phyloP scores from a whole-genome alignment of 2,113 vertebrate species.

The Reinhardtius hippoglossoides region DNA sequence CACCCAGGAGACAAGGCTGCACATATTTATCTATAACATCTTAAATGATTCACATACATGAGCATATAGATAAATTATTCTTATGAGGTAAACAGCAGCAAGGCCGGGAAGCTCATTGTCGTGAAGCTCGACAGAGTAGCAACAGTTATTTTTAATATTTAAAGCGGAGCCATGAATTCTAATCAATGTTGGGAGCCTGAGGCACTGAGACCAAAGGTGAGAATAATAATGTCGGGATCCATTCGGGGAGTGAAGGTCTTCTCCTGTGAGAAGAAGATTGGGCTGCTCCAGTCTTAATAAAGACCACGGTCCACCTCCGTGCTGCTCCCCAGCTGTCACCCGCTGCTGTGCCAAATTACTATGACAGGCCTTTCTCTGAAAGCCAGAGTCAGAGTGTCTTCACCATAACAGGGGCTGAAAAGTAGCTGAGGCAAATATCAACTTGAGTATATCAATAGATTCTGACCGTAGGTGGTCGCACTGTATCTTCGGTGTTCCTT shows the following conservation, averaged over 20 bases:
- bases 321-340: slow-evolving; percentile 49
- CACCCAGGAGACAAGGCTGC: background rate
- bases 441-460: slow-evolving; percentile 29
- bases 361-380: slow-evolving; percentile 22
- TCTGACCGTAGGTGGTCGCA: slow-evolving; percentile 29
- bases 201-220: slow-evolving; percentile 24
- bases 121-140: slow-evolving; percentile 10
- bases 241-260: slow-evolving; percentile 10
- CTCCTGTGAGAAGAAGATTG: slow-evolving; percentile 29
- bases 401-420: slow-evolving; percentile 15
- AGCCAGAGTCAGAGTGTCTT: slow-evolving; percentile 22
- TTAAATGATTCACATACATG: background rate
- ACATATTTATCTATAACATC: background rate
- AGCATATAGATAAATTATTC: background rate
- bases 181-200: slow-evolving; percentile 42
- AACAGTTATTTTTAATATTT: slow-evolving; percentile 40
- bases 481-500: slow-evolving; percentile 1
- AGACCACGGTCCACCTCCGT: slow-evolving; percentile 28
- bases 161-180: slow-evolving; percentile 49
- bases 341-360: slow-evolving; percentile 52
- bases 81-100: background rate
- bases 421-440: slow-evolving; percentile 32
- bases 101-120: background rate
- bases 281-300: slow-evolving; percentile 30
- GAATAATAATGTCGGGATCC: slow-evolving; percentile 44